Percentiles rank a stretch among this genome's conserved stretches.
Conservation (phyloP, 2,113 vertebrate genomes). For the Octodon degus region DNA sequence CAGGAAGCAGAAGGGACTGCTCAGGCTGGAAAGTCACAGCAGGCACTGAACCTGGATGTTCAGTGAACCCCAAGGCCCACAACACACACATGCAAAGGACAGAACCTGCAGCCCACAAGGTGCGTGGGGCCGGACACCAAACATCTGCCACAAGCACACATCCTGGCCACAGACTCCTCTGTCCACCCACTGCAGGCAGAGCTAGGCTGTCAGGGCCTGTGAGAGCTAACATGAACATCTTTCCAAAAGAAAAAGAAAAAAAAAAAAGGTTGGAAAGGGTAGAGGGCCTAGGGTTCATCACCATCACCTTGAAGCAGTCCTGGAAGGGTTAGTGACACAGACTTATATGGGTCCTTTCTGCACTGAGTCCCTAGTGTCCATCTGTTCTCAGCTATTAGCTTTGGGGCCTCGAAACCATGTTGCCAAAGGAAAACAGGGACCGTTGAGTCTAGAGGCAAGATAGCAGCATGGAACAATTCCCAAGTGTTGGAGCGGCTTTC, state of each 20-base stretch:
- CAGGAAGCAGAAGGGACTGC: not conserved
- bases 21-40: not conserved
- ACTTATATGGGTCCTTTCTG: not conserved
- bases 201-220: not conserved
- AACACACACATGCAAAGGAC: rapidly evolving
- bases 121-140: not conserved
- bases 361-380: not conserved
- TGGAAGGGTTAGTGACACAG: not conserved
- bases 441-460: not conserved
- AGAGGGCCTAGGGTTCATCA: not conserved
- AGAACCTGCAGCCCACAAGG: not conserved
- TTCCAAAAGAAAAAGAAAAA: not conserved
- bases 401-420: not conserved
- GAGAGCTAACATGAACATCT: not conserved
- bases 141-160: not conserved
- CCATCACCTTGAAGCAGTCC: not conserved
- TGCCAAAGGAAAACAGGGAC: not conserved
- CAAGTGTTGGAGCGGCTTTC: not conserved
- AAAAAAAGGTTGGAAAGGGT: not conserved
- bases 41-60: not conserved
- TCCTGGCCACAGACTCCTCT: not conserved
- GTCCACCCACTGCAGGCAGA: not conserved
- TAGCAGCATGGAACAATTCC: not conserved
- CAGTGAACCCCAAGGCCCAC: not conserved
- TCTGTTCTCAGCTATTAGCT: not conserved